These are phyloP conservation scores for Aphelenchoides bicaudatus DNA, from an alignment of 2,888 invertebrate species.

Conservation along the genomic window DNA sequence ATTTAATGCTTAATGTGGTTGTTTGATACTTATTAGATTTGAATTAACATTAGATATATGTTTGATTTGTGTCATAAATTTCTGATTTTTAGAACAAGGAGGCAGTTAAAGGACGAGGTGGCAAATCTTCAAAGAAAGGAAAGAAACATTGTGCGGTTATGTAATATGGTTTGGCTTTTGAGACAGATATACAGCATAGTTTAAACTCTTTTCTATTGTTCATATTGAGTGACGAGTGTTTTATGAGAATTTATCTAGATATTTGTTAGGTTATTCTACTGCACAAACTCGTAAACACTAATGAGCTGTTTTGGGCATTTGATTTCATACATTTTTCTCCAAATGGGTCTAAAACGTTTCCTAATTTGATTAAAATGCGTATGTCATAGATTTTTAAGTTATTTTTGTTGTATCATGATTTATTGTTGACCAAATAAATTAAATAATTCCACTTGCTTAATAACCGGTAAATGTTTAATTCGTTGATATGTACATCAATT, in stretches of 20 bases:
- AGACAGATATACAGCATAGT: background rate
- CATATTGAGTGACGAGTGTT: background rate
- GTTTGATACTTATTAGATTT: background rate
- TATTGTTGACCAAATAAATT: background rate
- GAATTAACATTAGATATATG: background rate
- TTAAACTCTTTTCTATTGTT: background rate
- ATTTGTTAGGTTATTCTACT: background rate
- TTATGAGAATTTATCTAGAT: background rate
- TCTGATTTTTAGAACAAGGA: background rate
- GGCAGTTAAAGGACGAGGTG: too few relatives aligned
- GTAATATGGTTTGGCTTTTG: background rate
- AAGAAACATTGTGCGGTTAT: background rate
- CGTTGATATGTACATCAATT: background rate
- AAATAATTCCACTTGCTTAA: too few relatives aligned
- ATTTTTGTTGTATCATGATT: background rate
- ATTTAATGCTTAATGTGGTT: background rate
- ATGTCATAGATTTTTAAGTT: background rate
- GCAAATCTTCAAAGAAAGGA: too few relatives aligned
- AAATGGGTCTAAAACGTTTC: background rate
- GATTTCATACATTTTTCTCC: background rate
- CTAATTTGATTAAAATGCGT: background rate
- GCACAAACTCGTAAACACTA: background rate
- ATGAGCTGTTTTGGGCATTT: too few relatives aligned
- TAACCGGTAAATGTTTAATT: background rate
- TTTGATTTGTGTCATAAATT: background rate